Base-by-base conservation (phyloP, 2,113 vertebrate species). In the Paracanthobrama guichenoti region DNA sequence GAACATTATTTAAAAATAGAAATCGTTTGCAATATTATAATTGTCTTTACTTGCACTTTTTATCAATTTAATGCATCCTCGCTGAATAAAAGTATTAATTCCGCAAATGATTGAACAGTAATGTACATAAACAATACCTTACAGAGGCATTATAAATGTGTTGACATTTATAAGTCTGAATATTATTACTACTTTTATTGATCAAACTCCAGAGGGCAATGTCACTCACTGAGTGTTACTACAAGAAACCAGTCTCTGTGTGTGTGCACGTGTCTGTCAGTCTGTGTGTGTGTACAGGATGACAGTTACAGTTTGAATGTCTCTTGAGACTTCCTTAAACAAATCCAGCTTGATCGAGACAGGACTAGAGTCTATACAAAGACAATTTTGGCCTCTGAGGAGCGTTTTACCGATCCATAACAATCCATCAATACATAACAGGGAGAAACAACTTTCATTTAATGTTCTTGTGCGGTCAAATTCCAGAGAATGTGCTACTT, bases 151-250 rank as follows among this genome's bases (percentile, higher is more conserved):
- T 57, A 57, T 18, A 39, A 55, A 5, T 53, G 16, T 57, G 55
- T 64, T 64, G 12, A 66, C 18, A 35, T 35, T 66, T 66, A 3
- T 3, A 14, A 8, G 20, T 20, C 18, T 67, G 64, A 67, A 10
- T 16, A 35, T 67, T 39, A 67, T 26, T 28, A 16, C 26, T 22
- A 55, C 44, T 72, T 55, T 62, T 73, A 82, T 53, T 55, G 53
- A 85, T 76, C 71, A 48, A 1, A 83, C 44, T 62, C 22, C 78
- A 81, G 59, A 62, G 74, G 75, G 24, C 67, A 69, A 13, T 83
- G 67, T 57, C 20, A 60, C 18, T 16, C 31, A 78, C 0, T 57
- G 18, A 50, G 46, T 18, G 6, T 6, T 8, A 26, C 72, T 31
- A 11, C 18, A 35, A 39, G 12, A 42, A 11, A 57, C 3, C 16